Evolutionary conservation across 1,140 invertebrate genomes (phyloP).

Genomic region (Aphis craccivora): DNA sequence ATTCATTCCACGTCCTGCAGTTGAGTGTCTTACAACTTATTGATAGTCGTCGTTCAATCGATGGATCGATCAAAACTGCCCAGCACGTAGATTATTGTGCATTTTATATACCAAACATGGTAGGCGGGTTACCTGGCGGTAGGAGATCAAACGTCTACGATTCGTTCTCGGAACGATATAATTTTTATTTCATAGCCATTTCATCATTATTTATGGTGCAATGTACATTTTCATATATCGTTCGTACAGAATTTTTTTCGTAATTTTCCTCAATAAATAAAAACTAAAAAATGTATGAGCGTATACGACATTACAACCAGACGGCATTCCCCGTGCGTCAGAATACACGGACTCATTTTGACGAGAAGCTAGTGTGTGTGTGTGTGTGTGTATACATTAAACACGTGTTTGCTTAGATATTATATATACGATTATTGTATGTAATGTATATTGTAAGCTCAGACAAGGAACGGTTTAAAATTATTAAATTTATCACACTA

Average conservation of each 20-base stretch:
- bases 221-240: background rate
- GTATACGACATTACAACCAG: background rate
- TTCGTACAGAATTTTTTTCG: background rate
- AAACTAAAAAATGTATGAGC: conserved; percentile 12
- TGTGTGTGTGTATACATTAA: background rate
- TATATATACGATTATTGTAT: background rate
- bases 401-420: background rate
- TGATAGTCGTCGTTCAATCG: background rate
- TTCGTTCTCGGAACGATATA: conserved; percentile 39
- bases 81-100: background rate
- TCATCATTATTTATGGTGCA: background rate
- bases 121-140: background rate
- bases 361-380: background rate
- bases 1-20: background rate
- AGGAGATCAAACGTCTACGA: background rate
- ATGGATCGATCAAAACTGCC: background rate
- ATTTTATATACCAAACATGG: background rate
- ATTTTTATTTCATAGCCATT: conserved; percentile 42
- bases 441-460: background rate
- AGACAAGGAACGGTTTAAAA: too few relatives aligned
- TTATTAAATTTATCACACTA: too few relatives aligned
- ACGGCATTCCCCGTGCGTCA: background rate
- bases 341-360: background rate
- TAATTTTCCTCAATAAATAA: background rate
- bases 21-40: background rate